Percentiles rank a stretch among this genome's conserved stretches.
Evolutionary conservation across 2,888 invertebrate species (phyloP).

Genomic region (Arctia plantaginis): DNA sequence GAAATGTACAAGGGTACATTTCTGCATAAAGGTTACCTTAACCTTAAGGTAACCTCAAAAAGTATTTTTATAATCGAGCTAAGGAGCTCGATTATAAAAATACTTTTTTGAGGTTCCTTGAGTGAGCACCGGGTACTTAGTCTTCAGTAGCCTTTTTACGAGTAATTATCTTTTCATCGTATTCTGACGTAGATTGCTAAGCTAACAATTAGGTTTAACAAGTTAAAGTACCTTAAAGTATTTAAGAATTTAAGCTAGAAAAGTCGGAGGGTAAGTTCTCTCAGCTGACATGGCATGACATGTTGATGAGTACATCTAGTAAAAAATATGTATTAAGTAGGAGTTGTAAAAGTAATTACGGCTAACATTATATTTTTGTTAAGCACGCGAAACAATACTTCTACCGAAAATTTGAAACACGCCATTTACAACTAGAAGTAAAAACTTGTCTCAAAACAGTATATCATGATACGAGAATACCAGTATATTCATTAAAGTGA

Average conservation of each 20-base stretch:
- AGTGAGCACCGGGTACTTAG: conserved; percentile 14
- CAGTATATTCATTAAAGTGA: neutral
- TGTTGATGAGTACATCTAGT: conserved; percentile 6
- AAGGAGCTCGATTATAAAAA: too few relatives aligned
- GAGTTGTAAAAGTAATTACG: neutral
- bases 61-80: too few relatives aligned
- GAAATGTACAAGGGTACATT: too few relatives aligned
- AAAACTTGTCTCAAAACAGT: neutral
- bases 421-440: too few relatives aligned
- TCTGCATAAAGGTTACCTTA: too few relatives aligned
- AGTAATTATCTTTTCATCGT: neutral
- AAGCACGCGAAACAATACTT: neutral
- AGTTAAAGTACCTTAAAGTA: conserved; percentile 36
- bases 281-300: conserved; percentile 23
- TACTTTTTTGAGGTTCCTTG: conserved; percentile 2
- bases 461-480: neutral
- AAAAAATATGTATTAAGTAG: neutral
- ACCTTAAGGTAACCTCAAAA: too few relatives aligned
- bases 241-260: conserved; percentile 42
- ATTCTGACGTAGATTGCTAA: conserved; percentile 2
- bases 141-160: conserved; percentile 9
- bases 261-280: conserved; percentile 30
- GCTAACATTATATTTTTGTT: neutral
- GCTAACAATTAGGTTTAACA: conserved; percentile 10
- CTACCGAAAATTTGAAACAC: neutral